Percentiles rank a stretch among this genome's conserved stretches.
These are phyloP conservation scores for Gymnocypris eckloni DNA, from an alignment of 2,797 vertebrate genomes.

Conservation along the genomic window DNA sequence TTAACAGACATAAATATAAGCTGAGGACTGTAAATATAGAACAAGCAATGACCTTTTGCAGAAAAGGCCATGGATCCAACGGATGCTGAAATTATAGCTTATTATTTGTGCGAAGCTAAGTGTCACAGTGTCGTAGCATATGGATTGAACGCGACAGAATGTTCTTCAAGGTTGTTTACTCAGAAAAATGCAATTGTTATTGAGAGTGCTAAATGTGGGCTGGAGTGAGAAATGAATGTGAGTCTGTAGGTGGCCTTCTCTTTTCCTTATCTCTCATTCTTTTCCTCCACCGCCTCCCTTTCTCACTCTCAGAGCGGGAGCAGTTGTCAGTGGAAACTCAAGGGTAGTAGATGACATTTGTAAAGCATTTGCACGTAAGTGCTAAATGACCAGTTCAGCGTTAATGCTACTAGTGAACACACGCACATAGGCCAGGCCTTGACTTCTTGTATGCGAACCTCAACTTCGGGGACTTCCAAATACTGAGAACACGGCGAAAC, in stretches of 20 bases:
- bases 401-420: conserved; percentile 40
- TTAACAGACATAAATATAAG: not conserved
- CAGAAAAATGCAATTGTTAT: conserved; percentile 41
- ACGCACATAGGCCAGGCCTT: conserved; percentile 30
- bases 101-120: not conserved
- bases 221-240: conserved; percentile 51
- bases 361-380: conserved; percentile 50
- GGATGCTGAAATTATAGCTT: not conserved
- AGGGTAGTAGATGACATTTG: conserved; percentile 57
- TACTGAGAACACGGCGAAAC: not conserved
- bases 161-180: conserved; percentile 45
- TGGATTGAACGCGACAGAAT: conserved; percentile 2
- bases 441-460: not conserved
- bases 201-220: conserved; percentile 44
- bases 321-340: conserved; percentile 50
- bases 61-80: not conserved
- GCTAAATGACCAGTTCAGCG: conserved; percentile 49
- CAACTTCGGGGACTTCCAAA: conserved; percentile 15
- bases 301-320: conserved; percentile 24
- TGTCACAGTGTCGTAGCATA: conserved; percentile 13
- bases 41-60: not conserved
- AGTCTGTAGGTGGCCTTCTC: conserved; percentile 58
- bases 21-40: not conserved
- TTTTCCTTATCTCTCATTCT: conserved; percentile 53
- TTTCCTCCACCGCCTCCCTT: conserved; percentile 38